Base-by-base conservation (phyloP, 2,113 vertebrate species). In the Geothlypis trichas region DNA sequence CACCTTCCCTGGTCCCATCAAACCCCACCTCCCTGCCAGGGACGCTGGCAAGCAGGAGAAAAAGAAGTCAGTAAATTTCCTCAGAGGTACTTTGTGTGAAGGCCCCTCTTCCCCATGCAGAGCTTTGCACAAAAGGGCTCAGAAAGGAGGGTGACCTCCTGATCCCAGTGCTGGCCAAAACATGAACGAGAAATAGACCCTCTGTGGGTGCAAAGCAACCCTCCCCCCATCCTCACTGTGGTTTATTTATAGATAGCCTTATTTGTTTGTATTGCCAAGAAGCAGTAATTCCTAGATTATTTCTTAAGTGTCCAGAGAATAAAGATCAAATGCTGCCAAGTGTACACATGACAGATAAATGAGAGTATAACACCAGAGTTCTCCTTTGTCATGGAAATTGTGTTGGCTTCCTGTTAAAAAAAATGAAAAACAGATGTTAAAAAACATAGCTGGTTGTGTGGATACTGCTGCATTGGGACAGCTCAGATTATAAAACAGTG, bases 381-480 rank as follows among this genome's bases (percentile, higher is more conserved):
- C 75, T 39, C 81, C 92, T 97, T 95, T 97, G 95, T 98, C 96
- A 95, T 97, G 97, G 97, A 98, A 98, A 98, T 89, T 91, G 84
- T 96, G 83, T 95, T 91, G 81, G 97, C 97, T 98, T 97, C 97
- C 97, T 97, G 96, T 94, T 95, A 95, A 92, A 95, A 96, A 96
- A 96, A 98, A 98, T 97, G 96, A 98, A 95, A 97, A 98, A 77
- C 98, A 98, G 97, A 98, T 98, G 98, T 97, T 92, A 55, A 93
- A 74, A 93, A 94, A 54, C 30, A 23, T 75, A 97, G 95, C 90
- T 54, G 66, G 59, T 95, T 95, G 81, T 98, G 90, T 97, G 96
- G 87, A 93, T 96, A 96, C 86, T 96, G 93, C 85, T 89, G 33
- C 35, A 67, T 61, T 79, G 91, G 83, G 86, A 95, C 11, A 31